phyloP scores from a whole-genome alignment of 2,888 invertebrate species.

The Hypolimnas misippus region DNA sequence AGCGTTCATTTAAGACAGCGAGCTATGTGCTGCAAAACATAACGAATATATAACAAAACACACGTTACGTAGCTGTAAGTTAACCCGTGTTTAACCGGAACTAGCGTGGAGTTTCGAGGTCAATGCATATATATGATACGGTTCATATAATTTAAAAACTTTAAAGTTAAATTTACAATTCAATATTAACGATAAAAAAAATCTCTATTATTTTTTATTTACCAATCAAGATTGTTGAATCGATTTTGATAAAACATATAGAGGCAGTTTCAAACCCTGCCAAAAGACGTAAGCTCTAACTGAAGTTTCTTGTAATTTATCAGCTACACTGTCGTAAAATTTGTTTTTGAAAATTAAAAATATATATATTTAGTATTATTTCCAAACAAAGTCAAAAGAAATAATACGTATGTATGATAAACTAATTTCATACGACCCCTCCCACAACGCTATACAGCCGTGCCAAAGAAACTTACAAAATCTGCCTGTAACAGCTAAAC shows the following conservation, averaged over 20 bases:
- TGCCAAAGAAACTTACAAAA: neutral
- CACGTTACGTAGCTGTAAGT: neutral
- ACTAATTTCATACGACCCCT: neutral
- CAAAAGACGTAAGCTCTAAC: no score
- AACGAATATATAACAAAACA: slow-evolving; percentile 12
- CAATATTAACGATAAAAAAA: no score
- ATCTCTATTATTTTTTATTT: no score
- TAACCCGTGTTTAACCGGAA: neutral
- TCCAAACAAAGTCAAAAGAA: neutral
- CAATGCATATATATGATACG: neutral
- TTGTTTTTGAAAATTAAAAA: no score
- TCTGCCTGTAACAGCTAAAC: neutral
- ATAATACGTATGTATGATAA: neutral
- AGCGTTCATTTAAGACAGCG: slow-evolving; percentile 18
- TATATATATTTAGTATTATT: no score
- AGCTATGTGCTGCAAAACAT: slow-evolving; percentile 11
- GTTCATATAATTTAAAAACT: neutral
- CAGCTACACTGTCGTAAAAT: no score
- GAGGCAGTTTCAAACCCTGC: no score
- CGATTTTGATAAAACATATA: no score
- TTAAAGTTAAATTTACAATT: neutral
- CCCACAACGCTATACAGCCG: neutral
- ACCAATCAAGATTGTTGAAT: no score
- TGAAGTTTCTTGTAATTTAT: no score
- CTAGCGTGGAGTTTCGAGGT: neutral